phyloP scores from a whole-genome alignment of 2,888 invertebrate genomes.

The Diplazon laetatorius region DNA sequence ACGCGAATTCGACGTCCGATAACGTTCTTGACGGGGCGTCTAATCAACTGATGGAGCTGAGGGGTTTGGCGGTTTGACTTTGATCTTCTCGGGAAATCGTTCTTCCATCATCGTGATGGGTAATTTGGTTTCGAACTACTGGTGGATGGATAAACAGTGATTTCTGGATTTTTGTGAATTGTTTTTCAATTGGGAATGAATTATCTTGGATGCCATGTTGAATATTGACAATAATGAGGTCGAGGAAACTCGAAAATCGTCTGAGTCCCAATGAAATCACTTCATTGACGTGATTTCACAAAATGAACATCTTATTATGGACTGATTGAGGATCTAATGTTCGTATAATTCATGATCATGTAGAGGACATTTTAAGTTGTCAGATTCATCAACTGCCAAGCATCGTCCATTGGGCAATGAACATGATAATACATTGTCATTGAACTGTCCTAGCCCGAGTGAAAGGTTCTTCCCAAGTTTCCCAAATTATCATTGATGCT shows the following conservation, averaged over 20 bases:
- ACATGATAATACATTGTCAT: background rate
- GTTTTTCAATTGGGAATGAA: background rate
- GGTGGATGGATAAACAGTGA: no score
- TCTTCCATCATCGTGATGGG: background rate
- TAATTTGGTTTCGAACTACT: no score
- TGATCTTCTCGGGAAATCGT: background rate
- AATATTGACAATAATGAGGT: no score
- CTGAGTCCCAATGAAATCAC: no score
- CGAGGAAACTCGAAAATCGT: no score
- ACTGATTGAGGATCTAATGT: background rate
- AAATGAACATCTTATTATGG: constrained; percentile 15
- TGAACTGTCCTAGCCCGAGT: constrained; percentile 6
- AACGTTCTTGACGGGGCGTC: background rate
- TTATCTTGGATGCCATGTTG: background rate
- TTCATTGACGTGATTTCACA: no score
- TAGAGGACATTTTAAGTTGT: constrained; percentile 14
- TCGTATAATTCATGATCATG: background rate
- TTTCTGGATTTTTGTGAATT: no score
- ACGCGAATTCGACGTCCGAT: background rate
- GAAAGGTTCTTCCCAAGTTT: constrained; percentile 26
- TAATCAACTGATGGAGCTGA: background rate
- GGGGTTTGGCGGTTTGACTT: no score
- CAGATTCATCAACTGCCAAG: background rate
- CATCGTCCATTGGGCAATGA: constrained; percentile 39
- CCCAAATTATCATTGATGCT: no score